These are phyloP conservation scores for Gymnothorax reevesii DNA, from an alignment of 2,797 vertebrate species.

Conservation along the genomic window DNA sequence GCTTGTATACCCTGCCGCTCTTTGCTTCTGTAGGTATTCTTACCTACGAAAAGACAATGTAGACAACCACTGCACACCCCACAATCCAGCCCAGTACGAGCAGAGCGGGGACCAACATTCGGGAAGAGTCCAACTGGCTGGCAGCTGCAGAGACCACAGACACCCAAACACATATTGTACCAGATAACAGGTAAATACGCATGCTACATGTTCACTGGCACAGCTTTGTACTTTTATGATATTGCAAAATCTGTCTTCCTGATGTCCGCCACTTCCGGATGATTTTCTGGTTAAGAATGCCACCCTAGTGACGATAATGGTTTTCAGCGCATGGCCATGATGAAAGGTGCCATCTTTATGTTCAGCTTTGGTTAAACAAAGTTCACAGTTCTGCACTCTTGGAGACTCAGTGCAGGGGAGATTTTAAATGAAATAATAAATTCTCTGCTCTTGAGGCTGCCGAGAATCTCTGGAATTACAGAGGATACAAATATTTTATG, in stretches of 20 bases:
- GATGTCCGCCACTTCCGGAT: neutral
- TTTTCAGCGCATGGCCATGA: neutral
- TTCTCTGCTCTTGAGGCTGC: neutral
- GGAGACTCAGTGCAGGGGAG: neutral
- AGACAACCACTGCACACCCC: constrained; percentile 76
- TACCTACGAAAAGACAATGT: constrained; percentile 77
- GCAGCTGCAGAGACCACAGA: constrained; percentile 33
- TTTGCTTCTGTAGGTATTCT: neutral
- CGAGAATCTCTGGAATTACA: neutral
- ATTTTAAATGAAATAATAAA: neutral
- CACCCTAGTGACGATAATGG: neutral
- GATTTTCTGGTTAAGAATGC: neutral
- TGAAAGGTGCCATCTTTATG: neutral
- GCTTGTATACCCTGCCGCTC: neutral
- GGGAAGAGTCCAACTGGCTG: constrained; percentile 46
- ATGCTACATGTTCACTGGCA: neutral
- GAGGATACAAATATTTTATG: neutral
- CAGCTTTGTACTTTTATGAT: neutral
- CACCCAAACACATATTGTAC: neutral
- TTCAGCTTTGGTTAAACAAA: neutral
- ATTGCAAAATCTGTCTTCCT: neutral
- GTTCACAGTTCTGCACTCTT: neutral
- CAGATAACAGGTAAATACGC: neutral
- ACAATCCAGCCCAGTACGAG: constrained; percentile 80
- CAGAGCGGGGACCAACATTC: constrained; percentile 68